These are phyloP conservation scores for Thera britannica DNA, from an alignment of 2,888 invertebrate species.

Conservation along the genomic window DNA sequence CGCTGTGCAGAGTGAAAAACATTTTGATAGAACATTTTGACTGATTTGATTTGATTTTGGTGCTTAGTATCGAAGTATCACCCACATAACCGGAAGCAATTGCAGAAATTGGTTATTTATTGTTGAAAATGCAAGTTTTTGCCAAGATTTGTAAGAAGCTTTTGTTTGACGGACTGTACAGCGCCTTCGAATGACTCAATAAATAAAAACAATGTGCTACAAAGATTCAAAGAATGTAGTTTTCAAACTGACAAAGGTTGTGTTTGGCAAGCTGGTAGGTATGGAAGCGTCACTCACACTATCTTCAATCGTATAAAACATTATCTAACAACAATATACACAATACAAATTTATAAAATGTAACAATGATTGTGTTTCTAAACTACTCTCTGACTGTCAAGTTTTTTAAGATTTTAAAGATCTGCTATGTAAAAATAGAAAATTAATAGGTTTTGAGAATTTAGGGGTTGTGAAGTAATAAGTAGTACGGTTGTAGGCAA, in stretches of 20 bases:
- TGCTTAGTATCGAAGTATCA: too few species aligned
- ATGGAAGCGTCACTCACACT: constrained; percentile 37
- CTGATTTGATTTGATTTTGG: too few species aligned
- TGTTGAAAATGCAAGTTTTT: too few species aligned
- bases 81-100: too few species aligned
- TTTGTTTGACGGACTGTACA: not conserved
- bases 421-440: too few species aligned
- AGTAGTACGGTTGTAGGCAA: too few species aligned
- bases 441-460: too few species aligned
- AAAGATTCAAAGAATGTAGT: constrained; percentile 58
- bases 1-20: not conserved
- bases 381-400: not conserved
- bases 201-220: constrained; percentile 65
- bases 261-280: constrained; percentile 48
- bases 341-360: constrained; percentile 23
- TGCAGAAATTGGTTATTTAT: not conserved
- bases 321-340: constrained; percentile 21
- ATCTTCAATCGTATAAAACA: constrained; percentile 30
- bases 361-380: constrained; percentile 17
- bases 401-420: too few species aligned
- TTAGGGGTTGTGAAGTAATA: too few species aligned
- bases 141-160: not conserved
- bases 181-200: constrained; percentile 46
- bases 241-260: constrained; percentile 46
- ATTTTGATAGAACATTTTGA: not conserved